Base-by-base conservation (phyloP, 2,797 vertebrate genomes). In the Babyrousa celebensis region DNA sequence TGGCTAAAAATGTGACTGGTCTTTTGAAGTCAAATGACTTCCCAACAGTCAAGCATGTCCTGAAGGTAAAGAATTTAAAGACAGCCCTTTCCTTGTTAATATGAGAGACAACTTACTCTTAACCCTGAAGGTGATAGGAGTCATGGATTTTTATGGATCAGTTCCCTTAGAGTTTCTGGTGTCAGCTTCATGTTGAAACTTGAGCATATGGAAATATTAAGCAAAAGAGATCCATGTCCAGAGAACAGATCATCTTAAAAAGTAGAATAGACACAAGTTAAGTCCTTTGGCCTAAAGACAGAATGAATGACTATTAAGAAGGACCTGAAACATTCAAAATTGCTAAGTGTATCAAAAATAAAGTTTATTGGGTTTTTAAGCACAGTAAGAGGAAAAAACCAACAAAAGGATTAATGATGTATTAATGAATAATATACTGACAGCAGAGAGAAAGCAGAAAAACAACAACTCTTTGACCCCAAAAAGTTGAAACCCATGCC, bases 11-110 rank as follows among this genome's bases (percentile, higher is more conserved):
- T 43, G 98, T 99, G 99, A 99, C 98, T 96, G 99, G 99, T 95
- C 99, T 99, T 97, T 99, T 99, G 97, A 99, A 99, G 98, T 99
- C 99, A 97, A 99, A 99, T 91, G 99, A 99, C 48, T 99, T 99
- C 96, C 94, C 98, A 60, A 99, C 99, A 20, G 98, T 99, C 91
- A 99, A 98, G 96, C 99, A 99, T 92, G 98, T 99, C 96, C 98
- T 99, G 48, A 99, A 99, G 99, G 99, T 99, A 97, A 98, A 32
- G 65, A 25, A 67, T 60, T 85, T 52, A 65, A 94, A 92, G 21
- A 65, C 0, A 0, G 2, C 6, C 29, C 12, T 85, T 68, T 54
- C 7, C 4, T 8, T 70, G 17, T 80, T 84, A 71, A 9, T 43
- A n/a, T 9, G 2, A 36, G 1, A 15, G 9, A 23, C 25, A 21